Percentiles rank a stretch among this genome's conserved stretches.
Evolutionary conservation across 1,140 invertebrate genomes (phyloP).

Genomic region (Tetramorium simillimum): DNA sequence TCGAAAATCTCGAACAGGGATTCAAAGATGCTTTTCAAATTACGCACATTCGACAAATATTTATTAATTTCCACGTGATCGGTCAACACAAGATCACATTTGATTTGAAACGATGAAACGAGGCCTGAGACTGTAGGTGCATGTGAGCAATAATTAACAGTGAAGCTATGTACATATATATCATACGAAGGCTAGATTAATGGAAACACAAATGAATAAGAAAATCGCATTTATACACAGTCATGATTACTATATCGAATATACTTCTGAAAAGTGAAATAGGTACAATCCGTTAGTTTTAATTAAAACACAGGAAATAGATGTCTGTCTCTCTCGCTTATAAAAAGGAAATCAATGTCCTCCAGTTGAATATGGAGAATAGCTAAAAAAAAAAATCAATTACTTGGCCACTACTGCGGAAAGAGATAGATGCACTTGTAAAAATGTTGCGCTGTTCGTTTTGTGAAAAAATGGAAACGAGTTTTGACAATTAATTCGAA

Average conservation of each 20-base stretch:
- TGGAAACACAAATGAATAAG: conserved; percentile 44
- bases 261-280: conserved; percentile 36
- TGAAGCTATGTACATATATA: conserved; percentile 62
- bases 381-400: conserved; percentile 13
- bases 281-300: conserved; percentile 63
- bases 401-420: conserved; percentile 20
- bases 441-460: conserved; percentile 37
- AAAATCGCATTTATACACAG: conserved; percentile 56
- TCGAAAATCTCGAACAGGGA: neutral
- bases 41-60: neutral
- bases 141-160: conserved; percentile 70
- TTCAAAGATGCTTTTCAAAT: neutral
- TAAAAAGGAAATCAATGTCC: conserved; percentile 31
- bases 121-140: conserved; percentile 40
- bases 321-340: conserved; percentile 38
- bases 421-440: conserved; percentile 37
- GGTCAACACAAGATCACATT: neutral
- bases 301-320: conserved; percentile 39
- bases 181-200: conserved; percentile 27
- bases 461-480: conserved; percentile 57
- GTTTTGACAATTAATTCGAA: conserved; percentile 17
- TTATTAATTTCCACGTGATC: conserved; percentile 24
- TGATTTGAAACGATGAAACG: conserved; percentile 16
- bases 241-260: conserved; percentile 49
- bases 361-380: conserved; percentile 22